Base-by-base conservation (phyloP, 2,113 vertebrate genomes). In the Noctilio leporinus region DNA sequence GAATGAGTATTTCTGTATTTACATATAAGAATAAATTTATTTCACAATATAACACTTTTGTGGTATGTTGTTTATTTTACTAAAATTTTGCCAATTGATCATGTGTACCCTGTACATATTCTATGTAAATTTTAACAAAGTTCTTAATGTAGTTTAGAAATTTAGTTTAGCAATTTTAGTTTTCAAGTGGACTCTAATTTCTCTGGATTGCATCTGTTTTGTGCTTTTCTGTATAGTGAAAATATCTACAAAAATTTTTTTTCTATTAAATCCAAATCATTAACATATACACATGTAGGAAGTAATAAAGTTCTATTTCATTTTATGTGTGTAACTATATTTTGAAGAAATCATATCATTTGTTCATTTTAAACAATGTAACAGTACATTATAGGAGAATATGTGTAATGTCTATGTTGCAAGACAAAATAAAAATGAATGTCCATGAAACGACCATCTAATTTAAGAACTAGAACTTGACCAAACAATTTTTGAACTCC, bases 151-250 rank as follows among this genome's bases (percentile, higher is more conserved):
- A 33, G 76, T 22, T 85, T 82, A 77, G 35, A 82, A 43, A 67
- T 78, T 90, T 70, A 33, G 86, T 24, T 80, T 82, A 80, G 38
- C 65, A 55, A 64, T 81, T 53, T 45, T 77, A 51, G 17, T 59
- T 87, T 94, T 88, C 53, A 92, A 59, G 51, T 62, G 7, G 8
- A 64, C 80, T 65, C 40, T 47, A 45, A 47, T 72, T 97, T 96
- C 7, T 91, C n/a, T 88, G 78, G 45, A 43, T 80, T 96, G 6
- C 57, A 84, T 85, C 15, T 59, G 35, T 95, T 45, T 86, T 83
- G 35, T 80, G 9, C 33, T 73, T 4, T 75, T 83, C 53, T 78
- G 6, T 75, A 69, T 84, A 84, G 7, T 72, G 89, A n/a, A 94
- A 86, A 77, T 78, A 9, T 81, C 40, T 43, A 12, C 67, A 80